These are phyloP conservation scores for Holothuria glaberrima DNA, from an alignment of 35 echinoderm and acorn worm genomes.

Conservation along the genomic window DNA sequence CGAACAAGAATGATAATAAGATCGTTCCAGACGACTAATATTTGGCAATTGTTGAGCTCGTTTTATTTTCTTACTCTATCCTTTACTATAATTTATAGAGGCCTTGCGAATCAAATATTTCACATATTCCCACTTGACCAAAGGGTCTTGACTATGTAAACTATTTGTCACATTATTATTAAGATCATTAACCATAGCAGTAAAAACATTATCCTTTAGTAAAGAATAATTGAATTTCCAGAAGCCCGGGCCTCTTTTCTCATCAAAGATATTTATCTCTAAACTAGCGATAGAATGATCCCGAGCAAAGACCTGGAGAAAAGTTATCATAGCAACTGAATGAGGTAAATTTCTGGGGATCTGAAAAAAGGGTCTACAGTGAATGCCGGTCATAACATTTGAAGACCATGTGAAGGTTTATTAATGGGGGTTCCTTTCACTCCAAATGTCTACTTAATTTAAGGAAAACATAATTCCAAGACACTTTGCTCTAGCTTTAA, in stretches of 20 bases:
- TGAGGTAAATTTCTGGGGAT: neutral
- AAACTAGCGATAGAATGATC: constrained; percentile 33
- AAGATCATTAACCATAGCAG: neutral
- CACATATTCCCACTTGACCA: constrained; percentile 8
- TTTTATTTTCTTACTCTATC: neutral
- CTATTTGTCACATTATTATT: neutral
- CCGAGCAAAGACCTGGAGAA: neutral
- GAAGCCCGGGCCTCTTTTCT: constrained; percentile 22
- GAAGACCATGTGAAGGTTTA: constrained; percentile 4
- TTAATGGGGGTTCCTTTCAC: constrained; percentile 20
- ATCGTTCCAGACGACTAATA: neutral
- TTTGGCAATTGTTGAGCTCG: neutral
- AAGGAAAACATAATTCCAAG: neutral
- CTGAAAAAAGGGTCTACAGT: neutral
- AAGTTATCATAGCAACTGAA: constrained; percentile 11
- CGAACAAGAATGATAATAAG: neutral
- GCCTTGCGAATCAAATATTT: constrained; percentile 5
- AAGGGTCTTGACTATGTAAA: neutral
- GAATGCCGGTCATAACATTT: neutral
- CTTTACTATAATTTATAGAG: constrained; percentile 22
- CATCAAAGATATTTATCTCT: constrained; percentile 28
- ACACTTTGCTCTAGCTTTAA: constrained; percentile 4
- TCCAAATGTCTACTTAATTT: neutral
- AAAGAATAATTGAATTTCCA: constrained; percentile 16
- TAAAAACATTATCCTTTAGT: neutral